Evolutionary conservation across 64 coral and sea anemone genomes (phyloP), one percentile per base, ranked within the genome.

Genomic region (Orbicella faveolata): DNA sequence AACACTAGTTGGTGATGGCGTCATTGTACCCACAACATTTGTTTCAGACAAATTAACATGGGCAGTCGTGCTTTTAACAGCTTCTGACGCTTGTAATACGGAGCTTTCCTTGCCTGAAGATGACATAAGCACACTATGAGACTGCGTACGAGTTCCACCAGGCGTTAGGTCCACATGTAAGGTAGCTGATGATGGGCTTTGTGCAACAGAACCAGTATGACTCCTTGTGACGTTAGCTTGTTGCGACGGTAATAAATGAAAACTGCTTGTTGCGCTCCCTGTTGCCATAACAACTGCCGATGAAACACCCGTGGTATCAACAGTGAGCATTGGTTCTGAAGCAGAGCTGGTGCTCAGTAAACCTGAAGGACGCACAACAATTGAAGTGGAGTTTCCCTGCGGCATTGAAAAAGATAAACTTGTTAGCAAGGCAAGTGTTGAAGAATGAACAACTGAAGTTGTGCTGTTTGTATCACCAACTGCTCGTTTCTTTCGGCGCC

Each of bases 401-500:
- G 6, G 75, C 21, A 41, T 5, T 79, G 77, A 57, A 52, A 19
- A 30, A 54, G 77, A 26, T 57, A 41, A 79, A 26, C 52, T 55
- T 57, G 21, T 57, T 36, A 81, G 10, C 10, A 34, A 3, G 18
- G 19, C 6, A 52, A 3, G 20, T 14, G 79, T 64, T 16, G 26
- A 81, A 1, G 25, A 63, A 17, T 62, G 30, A 63, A 2, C 26
- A 4, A 1, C 16, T 34, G 6, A 26, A 36, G 54, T 62, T 25
- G 26, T 9, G 25, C 10, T 20, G 26, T 36, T 17, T 35, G 59
- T 20, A 20, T 34, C 30, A 6, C 23, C 18, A 36, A 34, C 84
- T 13, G 48, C 84, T 54, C 84, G 66, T 75, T 70, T 84, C 25
- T 75, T 87, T 87, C 84, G 75, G 6, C 84, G 67, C 51, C 19